phyloP scores from a whole-genome alignment of 2,113 vertebrate species.

The Paedocypris sp. region DNA sequence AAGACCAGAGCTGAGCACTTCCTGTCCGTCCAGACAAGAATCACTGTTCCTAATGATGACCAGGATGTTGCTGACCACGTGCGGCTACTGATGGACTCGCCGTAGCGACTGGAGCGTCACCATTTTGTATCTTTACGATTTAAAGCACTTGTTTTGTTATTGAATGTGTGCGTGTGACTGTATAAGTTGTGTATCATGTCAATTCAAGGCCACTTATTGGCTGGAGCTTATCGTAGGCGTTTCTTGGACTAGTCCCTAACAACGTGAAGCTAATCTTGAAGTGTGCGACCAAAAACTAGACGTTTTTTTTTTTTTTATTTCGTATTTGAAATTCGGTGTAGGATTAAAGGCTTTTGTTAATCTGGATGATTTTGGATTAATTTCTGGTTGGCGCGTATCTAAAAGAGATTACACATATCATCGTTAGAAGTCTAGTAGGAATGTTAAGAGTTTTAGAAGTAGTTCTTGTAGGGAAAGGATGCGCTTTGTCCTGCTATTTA shows the following conservation, averaged over 20 bases:
- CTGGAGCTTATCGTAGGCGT: constrained; percentile 23
- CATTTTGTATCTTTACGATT: too few species aligned
- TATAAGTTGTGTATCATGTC: constrained; percentile 12
- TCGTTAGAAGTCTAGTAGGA: constrained; percentile 42
- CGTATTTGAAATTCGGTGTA: constrained; percentile 4
- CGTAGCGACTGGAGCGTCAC: too few species aligned
- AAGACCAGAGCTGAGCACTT: constrained; percentile 74
- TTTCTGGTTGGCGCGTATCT: constrained; percentile 10
- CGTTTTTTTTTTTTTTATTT: not conserved
- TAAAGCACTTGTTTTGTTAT: constrained; percentile 48
- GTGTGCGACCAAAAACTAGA: not conserved
- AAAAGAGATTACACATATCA: constrained; percentile 46
- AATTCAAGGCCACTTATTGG: constrained; percentile 25
- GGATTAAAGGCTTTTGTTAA: constrained; percentile 29
- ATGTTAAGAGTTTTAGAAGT: constrained; percentile 24
- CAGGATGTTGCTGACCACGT: too few species aligned
- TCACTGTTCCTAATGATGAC: too few species aligned
- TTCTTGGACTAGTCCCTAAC: constrained; percentile 15
- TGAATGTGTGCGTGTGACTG: constrained; percentile 28
- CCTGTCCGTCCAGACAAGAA: not conserved
- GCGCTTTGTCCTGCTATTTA: constrained; percentile 26
- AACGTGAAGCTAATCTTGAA: constrained; percentile 1
- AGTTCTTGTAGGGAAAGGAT: not conserved
- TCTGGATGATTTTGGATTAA: too few species aligned
- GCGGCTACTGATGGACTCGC: too few species aligned